Conservation (phyloP, 2,888 invertebrate species). For the Drosophila eohydei region DNA sequence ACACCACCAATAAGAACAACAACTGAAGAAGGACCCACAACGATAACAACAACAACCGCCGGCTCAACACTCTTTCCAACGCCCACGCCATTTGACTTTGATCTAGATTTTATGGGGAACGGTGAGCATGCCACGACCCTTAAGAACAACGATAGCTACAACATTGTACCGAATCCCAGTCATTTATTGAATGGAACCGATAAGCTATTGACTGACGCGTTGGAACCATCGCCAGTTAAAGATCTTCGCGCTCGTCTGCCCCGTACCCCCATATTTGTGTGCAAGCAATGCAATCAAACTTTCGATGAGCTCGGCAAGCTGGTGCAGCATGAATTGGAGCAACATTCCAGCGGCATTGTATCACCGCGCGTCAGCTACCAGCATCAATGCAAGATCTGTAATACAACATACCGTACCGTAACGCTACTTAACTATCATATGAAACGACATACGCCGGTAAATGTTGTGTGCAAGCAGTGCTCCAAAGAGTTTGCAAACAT, state of each 20-base stretch:
- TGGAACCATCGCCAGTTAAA: constrained; percentile 49
- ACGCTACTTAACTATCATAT: constrained; percentile 73
- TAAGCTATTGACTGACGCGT: constrained; percentile 47
- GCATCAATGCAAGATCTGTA: constrained; percentile 73
- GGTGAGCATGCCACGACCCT: constrained; percentile 14
- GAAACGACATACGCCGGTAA: constrained; percentile 65
- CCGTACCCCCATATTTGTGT: constrained; percentile 50
- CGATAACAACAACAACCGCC: constrained; percentile 10
- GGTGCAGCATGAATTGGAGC: constrained; percentile 53
- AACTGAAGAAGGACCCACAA: constrained; percentile 1
- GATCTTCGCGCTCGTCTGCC: constrained; percentile 34
- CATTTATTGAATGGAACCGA: constrained; percentile 59
- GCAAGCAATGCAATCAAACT: constrained; percentile 61
- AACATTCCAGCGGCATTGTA: constrained; percentile 48
- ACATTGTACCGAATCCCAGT: constrained; percentile 14
- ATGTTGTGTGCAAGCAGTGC: constrained; percentile 59
- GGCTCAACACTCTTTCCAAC: constrained; percentile 51
- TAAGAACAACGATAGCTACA: constrained; percentile 29
- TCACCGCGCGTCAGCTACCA: constrained; percentile 35
- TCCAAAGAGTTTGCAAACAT: constrained; percentile 55
- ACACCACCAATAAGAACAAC: neutral
- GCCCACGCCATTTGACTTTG: constrained; percentile 61
- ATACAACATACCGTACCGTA: constrained; percentile 68
- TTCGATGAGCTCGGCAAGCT: constrained; percentile 63
- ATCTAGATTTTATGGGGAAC: constrained; percentile 53